A percentile compares a stretch with the other conserved stretches of the same genome.
Evolutionary conservation across 2,113 vertebrate species (phyloP).

Genomic region (Cariama cristata): DNA sequence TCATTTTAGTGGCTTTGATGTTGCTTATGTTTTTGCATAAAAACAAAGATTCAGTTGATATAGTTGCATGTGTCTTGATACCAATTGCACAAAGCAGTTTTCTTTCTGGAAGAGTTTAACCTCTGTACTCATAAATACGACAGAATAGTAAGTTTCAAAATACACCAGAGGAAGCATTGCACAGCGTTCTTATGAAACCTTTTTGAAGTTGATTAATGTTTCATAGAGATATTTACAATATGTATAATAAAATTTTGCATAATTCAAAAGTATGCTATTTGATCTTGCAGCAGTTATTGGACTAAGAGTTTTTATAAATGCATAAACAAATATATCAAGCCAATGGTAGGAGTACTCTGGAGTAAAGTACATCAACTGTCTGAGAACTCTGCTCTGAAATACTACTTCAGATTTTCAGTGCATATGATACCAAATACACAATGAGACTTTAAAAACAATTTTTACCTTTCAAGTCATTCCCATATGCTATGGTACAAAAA

Average conservation of each 20-base stretch:
- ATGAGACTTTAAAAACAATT: not conserved
- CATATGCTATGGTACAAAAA: not conserved
- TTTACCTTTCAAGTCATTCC: not conserved
- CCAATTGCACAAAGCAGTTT: not conserved
- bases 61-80: not conserved
- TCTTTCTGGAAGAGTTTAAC: not conserved
- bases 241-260: conserved; percentile 62
- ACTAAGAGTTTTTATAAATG: conserved; percentile 18
- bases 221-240: conserved; percentile 64
- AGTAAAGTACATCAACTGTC: not conserved
- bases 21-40: not conserved
- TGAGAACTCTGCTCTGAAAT: not conserved
- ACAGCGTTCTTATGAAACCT: not conserved
- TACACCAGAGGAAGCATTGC: not conserved
- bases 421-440: not conserved
- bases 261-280: conserved; percentile 67
- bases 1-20: not conserved
- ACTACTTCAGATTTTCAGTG: not conserved
- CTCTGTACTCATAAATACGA: not conserved
- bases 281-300: conserved; percentile 50
- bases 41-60: not conserved
- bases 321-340: conserved; percentile 34
- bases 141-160: not conserved
- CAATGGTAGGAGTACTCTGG: not conserved
- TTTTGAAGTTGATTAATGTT: conserved; percentile 59